phyloP scores from a whole-genome alignment of 2,888 invertebrate species.

The Oxyscelio sp. region DNA sequence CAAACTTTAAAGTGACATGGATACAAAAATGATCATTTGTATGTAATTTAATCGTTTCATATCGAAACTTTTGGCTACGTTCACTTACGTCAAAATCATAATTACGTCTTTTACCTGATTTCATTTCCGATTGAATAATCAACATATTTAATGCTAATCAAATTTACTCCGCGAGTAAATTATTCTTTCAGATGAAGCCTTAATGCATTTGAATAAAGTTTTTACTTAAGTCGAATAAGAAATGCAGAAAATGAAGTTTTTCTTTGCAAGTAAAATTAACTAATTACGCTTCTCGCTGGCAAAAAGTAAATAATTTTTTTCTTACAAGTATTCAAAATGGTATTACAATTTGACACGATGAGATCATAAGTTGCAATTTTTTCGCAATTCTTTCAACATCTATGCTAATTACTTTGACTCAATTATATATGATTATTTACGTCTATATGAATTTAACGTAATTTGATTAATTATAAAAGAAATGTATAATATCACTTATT shows the following conservation, averaged over 20 bases:
- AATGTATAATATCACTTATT: conserved; percentile 2
- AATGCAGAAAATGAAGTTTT: conserved; percentile 23
- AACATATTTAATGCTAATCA: conserved; percentile 24
- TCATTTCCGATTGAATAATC: conserved; percentile 4
- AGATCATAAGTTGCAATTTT: conserved; percentile 68
- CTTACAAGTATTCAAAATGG: conserved; percentile 13
- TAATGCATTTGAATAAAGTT: conserved; percentile 23
- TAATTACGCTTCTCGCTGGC: conserved; percentile 11
- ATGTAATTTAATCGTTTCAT: conserved; percentile 15
- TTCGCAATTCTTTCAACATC: conserved; percentile 59
- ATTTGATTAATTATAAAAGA: conserved; percentile 10
- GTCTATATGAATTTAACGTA: conserved; percentile 36
- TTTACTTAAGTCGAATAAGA: conserved; percentile 2
- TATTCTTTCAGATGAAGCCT: background rate
- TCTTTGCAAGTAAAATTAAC: conserved; percentile 37
- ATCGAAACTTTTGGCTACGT: conserved; percentile 18
- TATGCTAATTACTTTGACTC: conserved; percentile 57
- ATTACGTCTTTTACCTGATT: background rate
- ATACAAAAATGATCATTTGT: conserved; percentile 45
- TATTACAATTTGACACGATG: conserved; percentile 44
- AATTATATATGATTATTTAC: conserved; percentile 52
- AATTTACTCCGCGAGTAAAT: conserved; percentile 6
- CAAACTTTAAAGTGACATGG: conserved; percentile 44
- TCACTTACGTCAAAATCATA: background rate
- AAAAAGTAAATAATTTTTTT: conserved; percentile 27